Evolutionary conservation across 1,140 invertebrate genomes (phyloP), one percentile per base, ranked within the genome.

Genomic region (Cydia splendana): DNA sequence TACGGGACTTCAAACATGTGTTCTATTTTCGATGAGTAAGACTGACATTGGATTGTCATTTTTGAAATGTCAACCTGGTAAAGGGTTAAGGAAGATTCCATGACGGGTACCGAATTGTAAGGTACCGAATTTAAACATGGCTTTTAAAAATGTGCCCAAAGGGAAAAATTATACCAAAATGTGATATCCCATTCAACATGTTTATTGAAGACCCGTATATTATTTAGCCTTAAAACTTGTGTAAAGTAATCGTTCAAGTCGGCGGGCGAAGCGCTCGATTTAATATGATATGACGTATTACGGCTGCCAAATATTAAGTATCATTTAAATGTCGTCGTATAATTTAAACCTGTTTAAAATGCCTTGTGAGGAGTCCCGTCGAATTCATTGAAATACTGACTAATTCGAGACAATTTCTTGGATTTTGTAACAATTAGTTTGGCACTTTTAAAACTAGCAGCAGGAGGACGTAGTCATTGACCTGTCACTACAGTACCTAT

Each of bases 261-360:
- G 57, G 57, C 57, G 57, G 57, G 20, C 57, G 57, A 24, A 18
- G 20, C 20, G 53, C 53, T 24, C 57, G 57, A 62, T 24, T 20
- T 57, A 57, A 18, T 57, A 53, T 62, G 18, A 18, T 57, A 53
- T 62, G 18, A 62, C 57, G 57, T 9, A 20, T 18, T 9, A 24
- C 18, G 20, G 20, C 57, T 62, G 57, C 57, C 57, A 62, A 62
- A 62, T 62, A 62, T 62, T 62, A 10, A 24, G 18, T 62, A 62
- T 12, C 57, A 62, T 62, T 62, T 62, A 62, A 18, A 5, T 51
- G 48, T 51, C 48, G 48, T 57, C 15, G n/a, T 57, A 18, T 57
- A 57, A 62, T 20, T 62, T 24, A 62, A 62, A 24, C 20, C 9
- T 12, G 9, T 10, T 10, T 20, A 20, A 24, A 12, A 9, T 62